Evolutionary conservation across 30 jellyfish, hydroid and myxozoan species (phyloP).

Genomic region (Nemopilema nomurai): DNA sequence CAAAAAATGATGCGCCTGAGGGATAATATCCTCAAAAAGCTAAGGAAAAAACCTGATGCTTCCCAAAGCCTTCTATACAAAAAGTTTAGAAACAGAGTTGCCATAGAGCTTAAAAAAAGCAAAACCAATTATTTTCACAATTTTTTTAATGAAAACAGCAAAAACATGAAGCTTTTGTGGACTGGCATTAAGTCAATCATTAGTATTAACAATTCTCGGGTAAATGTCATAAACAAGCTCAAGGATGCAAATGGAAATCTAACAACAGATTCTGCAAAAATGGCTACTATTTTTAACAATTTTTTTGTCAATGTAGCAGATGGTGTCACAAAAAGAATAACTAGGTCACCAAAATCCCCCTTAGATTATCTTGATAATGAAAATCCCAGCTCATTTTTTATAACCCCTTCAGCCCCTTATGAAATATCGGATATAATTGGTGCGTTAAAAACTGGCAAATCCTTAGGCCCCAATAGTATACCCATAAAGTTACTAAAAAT

Average conservation of each 20-base stretch:
- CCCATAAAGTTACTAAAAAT: conserved; percentile 33
- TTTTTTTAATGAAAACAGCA: conserved; percentile 34
- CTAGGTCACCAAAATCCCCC: conserved; percentile 49
- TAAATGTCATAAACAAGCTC: conserved; percentile 44
- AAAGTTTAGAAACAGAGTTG: conserved; percentile 44
- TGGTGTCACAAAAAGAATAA: conserved; percentile 40
- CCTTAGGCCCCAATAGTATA: conserved; percentile 50
- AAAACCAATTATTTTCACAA: conserved; percentile 32
- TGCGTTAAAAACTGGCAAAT: conserved; percentile 29
- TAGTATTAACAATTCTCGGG: conserved; percentile 30
- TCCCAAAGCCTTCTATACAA: conserved; percentile 10
- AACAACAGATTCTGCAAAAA: conserved; percentile 51
- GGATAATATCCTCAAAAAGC: conserved; percentile 20
- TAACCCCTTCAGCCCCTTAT: conserved; percentile 33
- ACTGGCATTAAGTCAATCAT: conserved; percentile 45
- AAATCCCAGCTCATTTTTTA: conserved; percentile 35
- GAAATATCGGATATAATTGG: conserved; percentile 42
- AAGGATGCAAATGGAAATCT: conserved; percentile 63
- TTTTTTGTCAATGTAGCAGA: conserved; percentile 41
- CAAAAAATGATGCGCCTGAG: conserved; percentile 41
- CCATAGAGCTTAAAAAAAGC: conserved; percentile 35
- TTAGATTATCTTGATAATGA: conserved; percentile 6
- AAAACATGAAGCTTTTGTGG: conserved; percentile 35
- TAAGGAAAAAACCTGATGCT: conserved; percentile 38
- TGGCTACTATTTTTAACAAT: conserved; percentile 37